Evolutionary conservation across 2,888 invertebrate genomes (phyloP), one percentile per base, ranked within the genome.

Genomic region (Lithophane socia): DNA sequence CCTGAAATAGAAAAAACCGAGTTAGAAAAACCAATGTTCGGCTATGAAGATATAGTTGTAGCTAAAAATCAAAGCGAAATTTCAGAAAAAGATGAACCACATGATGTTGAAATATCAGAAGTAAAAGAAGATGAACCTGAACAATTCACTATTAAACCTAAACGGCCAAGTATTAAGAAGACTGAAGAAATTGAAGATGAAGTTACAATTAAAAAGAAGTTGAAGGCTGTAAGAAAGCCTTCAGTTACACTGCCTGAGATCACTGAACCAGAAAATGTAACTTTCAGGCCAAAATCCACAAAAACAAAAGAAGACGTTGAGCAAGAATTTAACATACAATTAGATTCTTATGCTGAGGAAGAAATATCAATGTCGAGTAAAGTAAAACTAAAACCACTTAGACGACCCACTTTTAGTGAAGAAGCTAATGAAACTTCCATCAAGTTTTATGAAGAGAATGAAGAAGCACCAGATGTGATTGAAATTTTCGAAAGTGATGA

Each of bases 301-400:
- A 98, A 98, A 95, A 98, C 98, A 0, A 98, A 98, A 93, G 98
- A 98, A 96, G 98, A 98, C 89, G 98, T 99, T 21, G 98, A 99
- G 91, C 99, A 99, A 95, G 99, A 99, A 94, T 99, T 99, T 92
- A 98, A 98, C 93, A 98, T 99, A 85, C 98, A 98, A 18, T 94
- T 98, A 80, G 98, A 98, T 94, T 98, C 98, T 0, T 98, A 98
- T 92, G 98, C 98, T 60, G 98, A 98, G 95, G 98, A 98, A 96
- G 98, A 98, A 95, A 98, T 98, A 87, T 98, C 98, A 13, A 98
- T 98, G 98, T 98, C 98, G 5, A 98, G 98, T 77, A 98, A 98
- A 94, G 98, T 98, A 0, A 98, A 98, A 94, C 90, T 98, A 12
- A 98, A 98, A 92, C 98, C 98, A 89, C 97, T 97, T 74, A 97